Evolutionary conservation across 2,113 vertebrate species (phyloP), one percentile per base, ranked within the genome.

Genomic region (Lophochroa leadbeateri): DNA sequence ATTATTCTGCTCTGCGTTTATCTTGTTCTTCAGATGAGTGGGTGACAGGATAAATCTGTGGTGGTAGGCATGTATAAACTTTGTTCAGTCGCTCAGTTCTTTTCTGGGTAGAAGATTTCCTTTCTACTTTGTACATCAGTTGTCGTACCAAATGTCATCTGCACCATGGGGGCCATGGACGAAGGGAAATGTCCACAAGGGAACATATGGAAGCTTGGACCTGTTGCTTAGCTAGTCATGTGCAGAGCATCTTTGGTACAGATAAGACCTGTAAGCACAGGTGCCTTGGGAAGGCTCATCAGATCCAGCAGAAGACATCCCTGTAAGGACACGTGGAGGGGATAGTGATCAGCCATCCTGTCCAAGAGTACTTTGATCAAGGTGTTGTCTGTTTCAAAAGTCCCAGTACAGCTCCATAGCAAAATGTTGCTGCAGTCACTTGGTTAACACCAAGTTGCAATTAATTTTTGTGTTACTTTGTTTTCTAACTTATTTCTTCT

Each of bases 401-500:
- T 82, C 50, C 55, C 16, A 6, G 11, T 67, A 33, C 7, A n/a
- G 35, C 53, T 76, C 72, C 24, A 4, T 13, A 41, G 43, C 2
- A 11, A 82, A 88, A 71, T 11, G 16, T 44, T 82, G 65, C 82
- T 78, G 74, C 13, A 16, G 8, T 50, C 57, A 9, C 49, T 39
- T 31, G 21, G 72, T 60, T 69, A 50, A 43, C 0, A 0, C 52
- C 44, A 21, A 0, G 0, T 50, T 0, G 0, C 47, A 16, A 17
- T 2, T 5, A 63, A 71, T 60, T 67, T 65, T 79, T 9, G 12
- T 3, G 15, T 75, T 71, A 17, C 15, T 78, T 58, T 16, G 2
- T 57, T 70, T 88, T 70, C 55, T 44, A 70, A 15, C 8, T 71
- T 75, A 10, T 13, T 77, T 43, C 46, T 58, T 65, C 55, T 68